A percentile compares a stretch with the other conserved stretches of the same genome.
phyloP scores from a whole-genome alignment of 2,113 vertebrate species.

The Gymnobelideus leadbeateri region DNA sequence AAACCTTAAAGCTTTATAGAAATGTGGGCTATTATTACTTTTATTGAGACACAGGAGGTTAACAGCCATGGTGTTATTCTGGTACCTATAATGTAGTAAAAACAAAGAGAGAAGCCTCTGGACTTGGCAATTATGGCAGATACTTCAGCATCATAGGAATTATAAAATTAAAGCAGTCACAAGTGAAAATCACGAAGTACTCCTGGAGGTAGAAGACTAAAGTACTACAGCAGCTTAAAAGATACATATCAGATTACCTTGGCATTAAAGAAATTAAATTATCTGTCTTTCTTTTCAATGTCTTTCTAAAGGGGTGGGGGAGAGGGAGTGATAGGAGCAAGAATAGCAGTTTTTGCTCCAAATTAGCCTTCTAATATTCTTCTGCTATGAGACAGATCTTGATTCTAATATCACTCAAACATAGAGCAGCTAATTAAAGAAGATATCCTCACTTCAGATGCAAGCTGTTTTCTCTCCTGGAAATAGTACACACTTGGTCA shows the following conservation, averaged over 20 bases:
- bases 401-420: constrained; percentile 22
- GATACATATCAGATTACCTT: background rate
- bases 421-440: constrained; percentile 16
- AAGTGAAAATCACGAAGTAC: constrained; percentile 5
- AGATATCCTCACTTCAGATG: background rate
- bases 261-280: background rate
- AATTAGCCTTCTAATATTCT: background rate
- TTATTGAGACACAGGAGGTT: background rate
- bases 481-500: background rate
- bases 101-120: background rate
- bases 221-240: background rate
- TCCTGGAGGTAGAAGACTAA: background rate
- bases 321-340: background rate
- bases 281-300: background rate
- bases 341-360: constrained; percentile 33
- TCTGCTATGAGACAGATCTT: constrained; percentile 32
- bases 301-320: background rate
- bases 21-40: background rate
- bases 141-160: background rate
- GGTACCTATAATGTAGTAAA: background rate
- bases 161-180: background rate
- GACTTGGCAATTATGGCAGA: background rate
- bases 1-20: background rate
- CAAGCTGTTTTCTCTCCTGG: background rate
- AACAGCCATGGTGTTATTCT: background rate